Evolutionary conservation across 2,888 invertebrate genomes (phyloP).

Genomic region (Phaonia tiefii): DNA sequence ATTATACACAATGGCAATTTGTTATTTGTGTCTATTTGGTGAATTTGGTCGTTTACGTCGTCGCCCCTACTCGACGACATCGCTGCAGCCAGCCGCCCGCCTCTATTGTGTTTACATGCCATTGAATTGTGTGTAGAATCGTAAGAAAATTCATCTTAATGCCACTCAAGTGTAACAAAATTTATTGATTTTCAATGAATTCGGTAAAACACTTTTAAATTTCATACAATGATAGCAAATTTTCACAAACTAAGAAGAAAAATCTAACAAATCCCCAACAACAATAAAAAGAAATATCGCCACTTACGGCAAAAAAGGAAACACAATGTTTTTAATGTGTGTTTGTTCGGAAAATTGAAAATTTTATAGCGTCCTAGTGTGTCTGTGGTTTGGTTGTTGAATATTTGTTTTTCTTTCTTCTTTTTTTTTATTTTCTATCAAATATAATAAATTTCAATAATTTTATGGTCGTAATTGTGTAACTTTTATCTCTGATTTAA

Average conservation of each 20-base stretch:
- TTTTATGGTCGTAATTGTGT: not conserved
- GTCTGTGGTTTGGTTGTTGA: too few relatives aligned
- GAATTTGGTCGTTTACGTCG: too few relatives aligned
- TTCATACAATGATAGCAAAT: slow-evolving; percentile 15
- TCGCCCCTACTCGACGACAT: too few relatives aligned
- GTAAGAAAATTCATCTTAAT: slow-evolving; percentile 20
- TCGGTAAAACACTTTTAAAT: slow-evolving; percentile 47
- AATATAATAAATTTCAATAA: too few relatives aligned
- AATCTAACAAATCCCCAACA: not conserved
- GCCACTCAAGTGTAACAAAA: slow-evolving; percentile 31
- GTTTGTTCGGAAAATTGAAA: not conserved
- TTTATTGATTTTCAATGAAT: slow-evolving; percentile 57
- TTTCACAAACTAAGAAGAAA: not conserved
- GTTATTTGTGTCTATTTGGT: slow-evolving; percentile 30
- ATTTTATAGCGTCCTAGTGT: too few relatives aligned
- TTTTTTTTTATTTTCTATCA: not conserved
- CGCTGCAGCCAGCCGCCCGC: too few relatives aligned
- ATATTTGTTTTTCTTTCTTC: too few relatives aligned
- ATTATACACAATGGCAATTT: slow-evolving; percentile 34
- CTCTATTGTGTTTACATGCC: not conserved
- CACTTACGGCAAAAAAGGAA: not conserved
- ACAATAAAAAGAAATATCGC: slow-evolving; percentile 5
- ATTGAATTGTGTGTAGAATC: not conserved
- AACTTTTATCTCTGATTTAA: too few relatives aligned
- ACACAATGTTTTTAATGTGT: slow-evolving; percentile 10